Evolutionary conservation across 2,888 invertebrate genomes (phyloP).

Genomic region (Aphodius sticticus): DNA sequence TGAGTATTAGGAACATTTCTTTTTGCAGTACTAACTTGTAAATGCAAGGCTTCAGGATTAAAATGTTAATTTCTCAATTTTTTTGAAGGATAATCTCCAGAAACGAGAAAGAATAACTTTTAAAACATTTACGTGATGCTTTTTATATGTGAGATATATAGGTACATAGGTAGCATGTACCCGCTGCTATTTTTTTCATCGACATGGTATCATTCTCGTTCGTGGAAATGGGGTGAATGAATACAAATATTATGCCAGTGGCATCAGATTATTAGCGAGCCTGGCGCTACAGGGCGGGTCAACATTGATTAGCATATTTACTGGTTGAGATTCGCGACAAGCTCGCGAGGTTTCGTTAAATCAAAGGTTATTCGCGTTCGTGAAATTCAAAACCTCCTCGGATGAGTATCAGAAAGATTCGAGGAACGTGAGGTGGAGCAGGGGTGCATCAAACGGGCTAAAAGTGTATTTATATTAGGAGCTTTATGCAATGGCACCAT

Average conservation of each 20-base stretch:
- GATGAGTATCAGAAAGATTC: neutral
- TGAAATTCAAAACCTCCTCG: neutral
- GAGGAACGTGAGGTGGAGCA: neutral
- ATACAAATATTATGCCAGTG: neutral
- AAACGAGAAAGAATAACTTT: neutral
- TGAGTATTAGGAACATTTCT: too few species aligned
- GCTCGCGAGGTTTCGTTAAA: neutral
- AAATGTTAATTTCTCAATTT: neutral
- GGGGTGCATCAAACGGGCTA: neutral
- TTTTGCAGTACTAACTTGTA: conserved; percentile 5
- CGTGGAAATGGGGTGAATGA: neutral
- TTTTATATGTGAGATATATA: neutral
- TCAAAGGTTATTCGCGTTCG: neutral
- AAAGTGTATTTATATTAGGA: neutral
- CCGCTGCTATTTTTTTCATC: neutral
- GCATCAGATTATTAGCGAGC: neutral
- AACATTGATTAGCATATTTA: conserved; percentile 4
- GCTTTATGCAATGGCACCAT: neutral
- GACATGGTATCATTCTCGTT: neutral
- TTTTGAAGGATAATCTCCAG: neutral
- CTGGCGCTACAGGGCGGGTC: neutral
- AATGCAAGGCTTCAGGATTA: neutral
- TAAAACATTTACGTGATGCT: neutral
- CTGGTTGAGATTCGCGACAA: neutral
- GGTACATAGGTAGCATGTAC: neutral